Evolutionary conservation across 1,140 invertebrate genomes (phyloP).

Genomic region (Ladona fulva): DNA sequence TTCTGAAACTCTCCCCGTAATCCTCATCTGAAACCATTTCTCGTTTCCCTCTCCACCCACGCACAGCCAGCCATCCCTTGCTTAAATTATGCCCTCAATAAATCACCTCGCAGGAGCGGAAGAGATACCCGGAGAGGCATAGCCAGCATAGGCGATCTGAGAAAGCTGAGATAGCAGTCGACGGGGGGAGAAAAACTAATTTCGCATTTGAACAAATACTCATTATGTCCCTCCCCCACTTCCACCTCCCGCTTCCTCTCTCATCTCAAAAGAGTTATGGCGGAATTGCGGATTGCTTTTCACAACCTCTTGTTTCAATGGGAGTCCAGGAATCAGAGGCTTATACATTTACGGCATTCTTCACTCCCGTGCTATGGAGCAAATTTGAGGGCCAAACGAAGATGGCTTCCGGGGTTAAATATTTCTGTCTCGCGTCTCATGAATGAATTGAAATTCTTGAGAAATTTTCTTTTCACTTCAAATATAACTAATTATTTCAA

Average conservation of each 20-base stretch:
- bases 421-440: too few relatives aligned
- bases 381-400: too few relatives aligned
- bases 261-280: not conserved
- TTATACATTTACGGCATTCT: too few relatives aligned
- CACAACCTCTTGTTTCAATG: not conserved
- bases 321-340: not conserved
- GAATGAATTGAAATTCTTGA: too few relatives aligned
- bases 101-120: not conserved
- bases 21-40: constrained; percentile 9
- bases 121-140: not conserved
- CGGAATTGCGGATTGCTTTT: not conserved
- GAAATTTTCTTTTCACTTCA: too few relatives aligned
- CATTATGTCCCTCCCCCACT: not conserved
- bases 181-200: constrained; percentile 8
- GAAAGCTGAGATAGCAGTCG: not conserved
- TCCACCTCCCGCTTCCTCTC: not conserved
- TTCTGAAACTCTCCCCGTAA: not conserved
- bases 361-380: too few relatives aligned
- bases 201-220: constrained; percentile 10
- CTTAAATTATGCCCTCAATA: not conserved
- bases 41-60: not conserved
- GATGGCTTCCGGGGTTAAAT: too few relatives aligned
- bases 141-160: not conserved
- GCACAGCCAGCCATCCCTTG: not conserved
- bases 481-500: too few relatives aligned